Conservation (phyloP, 2,888 invertebrate genomes). For the Tipula confusa region DNA sequence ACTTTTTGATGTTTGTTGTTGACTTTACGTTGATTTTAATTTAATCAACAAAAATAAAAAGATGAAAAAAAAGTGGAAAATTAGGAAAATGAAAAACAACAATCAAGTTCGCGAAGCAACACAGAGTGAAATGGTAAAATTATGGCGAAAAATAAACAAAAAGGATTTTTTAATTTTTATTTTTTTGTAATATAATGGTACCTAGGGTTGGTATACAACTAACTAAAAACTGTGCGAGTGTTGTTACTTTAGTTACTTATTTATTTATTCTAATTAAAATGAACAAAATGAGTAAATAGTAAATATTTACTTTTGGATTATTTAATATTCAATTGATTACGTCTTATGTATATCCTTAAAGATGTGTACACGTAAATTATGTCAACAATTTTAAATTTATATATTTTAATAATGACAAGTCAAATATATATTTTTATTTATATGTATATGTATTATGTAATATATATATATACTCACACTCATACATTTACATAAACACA, state of each 20-base stretch:
- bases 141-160: not conserved
- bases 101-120: not conserved
- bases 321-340: not conserved
- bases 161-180: not conserved
- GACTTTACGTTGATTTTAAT: not conserved
- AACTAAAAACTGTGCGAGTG: not conserved
- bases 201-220: not conserved
- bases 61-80: not conserved
- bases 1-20: not conserved
- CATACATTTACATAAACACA: not conserved
- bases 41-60: not conserved
- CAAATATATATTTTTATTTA: not conserved
- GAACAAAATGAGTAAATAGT: not conserved
- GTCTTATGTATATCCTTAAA: not conserved
- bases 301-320: not conserved
- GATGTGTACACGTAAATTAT: not conserved
- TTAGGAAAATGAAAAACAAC: not conserved
- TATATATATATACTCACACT: not conserved
- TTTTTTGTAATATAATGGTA: not conserved
- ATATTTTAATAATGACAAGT: not conserved
- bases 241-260: not conserved
- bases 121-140: not conserved
- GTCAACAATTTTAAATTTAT: not conserved
- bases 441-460: not conserved
- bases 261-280: constrained; percentile 3